Percentiles rank a stretch among this genome's conserved stretches.
Conservation (phyloP, 2,113 vertebrate species). For the Ailuropoda melanoleuca region DNA sequence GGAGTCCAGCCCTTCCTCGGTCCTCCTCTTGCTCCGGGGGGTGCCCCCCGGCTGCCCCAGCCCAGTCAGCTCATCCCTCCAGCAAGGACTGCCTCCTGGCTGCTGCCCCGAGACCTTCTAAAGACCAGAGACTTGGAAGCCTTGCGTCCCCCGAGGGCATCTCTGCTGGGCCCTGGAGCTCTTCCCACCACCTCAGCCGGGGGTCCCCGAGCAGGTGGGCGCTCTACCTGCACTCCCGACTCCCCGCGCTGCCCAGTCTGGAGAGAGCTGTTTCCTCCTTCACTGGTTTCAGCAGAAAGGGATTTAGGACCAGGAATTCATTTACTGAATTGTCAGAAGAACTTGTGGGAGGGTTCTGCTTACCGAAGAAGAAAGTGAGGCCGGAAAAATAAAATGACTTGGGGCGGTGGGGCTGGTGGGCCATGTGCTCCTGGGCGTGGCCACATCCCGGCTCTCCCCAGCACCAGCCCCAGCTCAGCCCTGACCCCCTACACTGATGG, state of each 20-base stretch:
- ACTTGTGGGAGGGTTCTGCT: background rate
- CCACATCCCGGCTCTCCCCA: background rate
- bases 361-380: background rate
- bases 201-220: background rate
- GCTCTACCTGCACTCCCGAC: too few relatives aligned
- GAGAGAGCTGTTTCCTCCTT: background rate
- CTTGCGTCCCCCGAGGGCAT: background rate
- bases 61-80: background rate
- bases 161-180: background rate
- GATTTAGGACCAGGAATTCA: background rate
- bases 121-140: background rate
- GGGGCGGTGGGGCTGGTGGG: background rate
- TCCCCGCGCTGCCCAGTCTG: rapidly evolving
- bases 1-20: background rate
- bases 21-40: background rate
- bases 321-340: background rate
- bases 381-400: background rate
- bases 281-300: background rate
- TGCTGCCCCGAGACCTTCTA: background rate
- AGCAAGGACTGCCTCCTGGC: background rate
- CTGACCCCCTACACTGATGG: background rate
- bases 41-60: background rate
- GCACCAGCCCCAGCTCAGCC: background rate
- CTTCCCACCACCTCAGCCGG: background rate
- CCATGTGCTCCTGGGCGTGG: background rate